Conservation (phyloP, 2,113 vertebrate species). For the Boulengeromyrus knoepffleri region DNA sequence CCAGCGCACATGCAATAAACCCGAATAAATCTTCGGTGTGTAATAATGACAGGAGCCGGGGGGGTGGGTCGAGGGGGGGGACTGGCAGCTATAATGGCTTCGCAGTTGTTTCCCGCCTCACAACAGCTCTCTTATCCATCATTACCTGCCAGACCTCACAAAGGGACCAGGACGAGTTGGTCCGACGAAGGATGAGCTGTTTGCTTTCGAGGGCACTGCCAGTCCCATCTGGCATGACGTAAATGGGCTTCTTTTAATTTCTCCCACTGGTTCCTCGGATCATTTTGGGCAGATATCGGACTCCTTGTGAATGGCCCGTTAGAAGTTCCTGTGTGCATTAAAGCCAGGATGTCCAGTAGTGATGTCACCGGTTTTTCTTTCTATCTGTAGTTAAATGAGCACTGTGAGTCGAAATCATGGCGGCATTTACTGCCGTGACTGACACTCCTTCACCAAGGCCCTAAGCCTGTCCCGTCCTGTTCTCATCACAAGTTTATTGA, state of each 20-base stretch:
- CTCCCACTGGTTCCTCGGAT: slow-evolving; percentile 59
- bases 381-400: not conserved
- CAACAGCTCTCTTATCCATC: slow-evolving; percentile 76
- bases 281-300: slow-evolving; percentile 66
- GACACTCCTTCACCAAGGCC: not conserved
- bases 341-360: slow-evolving; percentile 47
- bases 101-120: slow-evolving; percentile 75
- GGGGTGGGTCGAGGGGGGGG: slow-evolving; percentile 38
- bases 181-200: slow-evolving; percentile 81
- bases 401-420: not conserved
- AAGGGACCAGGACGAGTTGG: slow-evolving; percentile 71
- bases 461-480: not conserved
- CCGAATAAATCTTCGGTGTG: slow-evolving; percentile 83
- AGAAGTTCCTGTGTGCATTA: slow-evolving; percentile 58
- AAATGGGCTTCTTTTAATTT: slow-evolving; percentile 66
- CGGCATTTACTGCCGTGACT: not conserved
- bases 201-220: slow-evolving; percentile 74
- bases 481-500: not conserved
- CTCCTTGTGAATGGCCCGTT: slow-evolving; percentile 70
- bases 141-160: slow-evolving; percentile 71
- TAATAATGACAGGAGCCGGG: slow-evolving; percentile 76
- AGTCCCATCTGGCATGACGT: slow-evolving; percentile 79
- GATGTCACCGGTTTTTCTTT: slow-evolving; percentile 11
- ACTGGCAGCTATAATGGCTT: slow-evolving; percentile 87
- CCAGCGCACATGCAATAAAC: slow-evolving; percentile 71